These are phyloP conservation scores for Laodelphax striatellus DNA, from an alignment of 1,140 invertebrate species.

Conservation along the genomic window DNA sequence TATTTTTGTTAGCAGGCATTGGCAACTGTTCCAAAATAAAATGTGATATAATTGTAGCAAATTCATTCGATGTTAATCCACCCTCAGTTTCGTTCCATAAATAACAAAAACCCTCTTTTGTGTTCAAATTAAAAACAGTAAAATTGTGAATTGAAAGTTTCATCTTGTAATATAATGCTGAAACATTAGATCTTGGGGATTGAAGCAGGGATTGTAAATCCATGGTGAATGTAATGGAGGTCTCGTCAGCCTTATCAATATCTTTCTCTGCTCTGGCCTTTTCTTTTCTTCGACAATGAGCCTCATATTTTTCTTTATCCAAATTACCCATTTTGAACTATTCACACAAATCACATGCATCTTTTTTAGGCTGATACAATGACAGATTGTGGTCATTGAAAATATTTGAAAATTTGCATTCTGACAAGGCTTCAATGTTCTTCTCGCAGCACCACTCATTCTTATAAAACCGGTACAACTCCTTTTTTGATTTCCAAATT, in stretches of 20 bases:
- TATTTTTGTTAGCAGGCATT: not conserved
- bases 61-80: conserved; percentile 23
- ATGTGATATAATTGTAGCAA: conserved; percentile 20
- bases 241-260: conserved; percentile 17
- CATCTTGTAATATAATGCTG: conserved; percentile 18
- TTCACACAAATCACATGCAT: conserved; percentile 29
- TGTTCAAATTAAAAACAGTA: conserved; percentile 26
- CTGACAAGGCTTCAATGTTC: conserved; percentile 5
- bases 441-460: conserved; percentile 9
- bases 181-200: conserved; percentile 22
- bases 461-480: conserved; percentile 10
- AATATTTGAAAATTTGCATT: conserved; percentile 11
- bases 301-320: conserved; percentile 22
- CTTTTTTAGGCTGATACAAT: conserved; percentile 28
- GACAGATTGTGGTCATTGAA: conserved; percentile 25
- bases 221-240: conserved; percentile 18
- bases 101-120: conserved; percentile 23
- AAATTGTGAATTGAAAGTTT: conserved; percentile 30
- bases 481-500: conserved; percentile 5
- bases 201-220: conserved; percentile 26
- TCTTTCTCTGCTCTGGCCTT: conserved; percentile 21
- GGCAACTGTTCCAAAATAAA: conserved; percentile 9
- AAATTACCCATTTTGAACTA: conserved; percentile 25
- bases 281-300: conserved; percentile 21
- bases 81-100: conserved; percentile 28